Conservation (phyloP, 2,113 vertebrate genomes). For the Dromas ardeola region DNA sequence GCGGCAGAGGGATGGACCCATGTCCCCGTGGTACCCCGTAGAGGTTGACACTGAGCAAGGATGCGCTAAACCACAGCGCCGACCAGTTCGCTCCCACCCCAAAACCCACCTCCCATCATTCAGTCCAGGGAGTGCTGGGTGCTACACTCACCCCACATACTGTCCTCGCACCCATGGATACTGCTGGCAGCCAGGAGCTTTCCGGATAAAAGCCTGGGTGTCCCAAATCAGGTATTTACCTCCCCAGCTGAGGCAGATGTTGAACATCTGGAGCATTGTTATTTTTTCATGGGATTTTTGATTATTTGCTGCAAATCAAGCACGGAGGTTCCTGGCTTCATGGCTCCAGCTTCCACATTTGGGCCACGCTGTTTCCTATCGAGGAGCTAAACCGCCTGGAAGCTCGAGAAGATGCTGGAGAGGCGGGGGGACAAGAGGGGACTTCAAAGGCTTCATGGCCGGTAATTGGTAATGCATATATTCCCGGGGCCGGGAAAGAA, state of each 20-base stretch:
- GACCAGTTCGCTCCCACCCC: not conserved
- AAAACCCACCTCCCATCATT: not conserved
- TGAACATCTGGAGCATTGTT: not conserved
- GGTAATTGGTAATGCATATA: not conserved
- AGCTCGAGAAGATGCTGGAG: not conserved
- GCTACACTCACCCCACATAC: rapidly evolving
- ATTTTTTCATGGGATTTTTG: not conserved
- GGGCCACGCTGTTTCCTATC: not conserved
- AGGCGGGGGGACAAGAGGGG: not conserved
- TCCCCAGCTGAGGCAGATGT: not conserved
- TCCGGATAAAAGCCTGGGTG: not conserved
- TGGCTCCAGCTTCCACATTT: not conserved
- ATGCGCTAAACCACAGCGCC: rapidly evolving
- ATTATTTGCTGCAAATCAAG: not conserved
- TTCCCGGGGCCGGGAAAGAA: not conserved
- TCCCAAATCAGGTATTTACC: not conserved
- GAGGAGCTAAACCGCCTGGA: not conserved
- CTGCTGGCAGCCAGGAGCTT: not conserved
- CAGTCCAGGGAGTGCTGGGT: not conserved
- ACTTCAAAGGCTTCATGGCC: not conserved
- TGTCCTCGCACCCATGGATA: rapidly evolving
- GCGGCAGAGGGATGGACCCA: not conserved
- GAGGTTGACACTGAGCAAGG: not conserved
- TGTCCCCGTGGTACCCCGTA: rapidly evolving
- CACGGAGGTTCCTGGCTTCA: not conserved